Base-by-base conservation (phyloP, 2,113 vertebrate genomes). In the Siphamia tubifer region DNA sequence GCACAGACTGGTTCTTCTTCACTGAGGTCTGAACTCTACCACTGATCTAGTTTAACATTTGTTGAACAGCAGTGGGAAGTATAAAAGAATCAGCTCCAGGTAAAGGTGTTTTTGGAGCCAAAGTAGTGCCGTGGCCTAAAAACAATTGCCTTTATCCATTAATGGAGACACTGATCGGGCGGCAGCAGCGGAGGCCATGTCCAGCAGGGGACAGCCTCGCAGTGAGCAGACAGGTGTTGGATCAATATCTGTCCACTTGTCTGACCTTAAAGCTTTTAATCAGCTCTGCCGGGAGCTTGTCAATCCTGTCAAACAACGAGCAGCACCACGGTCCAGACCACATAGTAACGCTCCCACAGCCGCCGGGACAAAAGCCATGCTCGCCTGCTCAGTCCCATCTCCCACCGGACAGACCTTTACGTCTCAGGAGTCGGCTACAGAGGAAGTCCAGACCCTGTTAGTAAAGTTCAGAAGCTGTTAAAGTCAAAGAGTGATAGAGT, bases 211-310 rank as follows among this genome's bases (percentile, higher is more conserved):
- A 68, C 74, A 39, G 67, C 60, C 77, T 83, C 82, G 49, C 66
- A 55, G 79, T 27, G 74, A 55, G 76, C 36, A 83, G 88, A 87
- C 85, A 92, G 89, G 91, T 93, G 86, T 84, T 81, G 68, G 89
- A 78, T 89, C 84, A 70, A 91, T 91, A 88, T 83, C 84, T 83
- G 87, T 87, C 87, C 85, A 90, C 87, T 91, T 90, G 78, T 77
- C 69, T 88, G 87, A 87, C 92, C 89, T 90, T 89, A 90, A 90
- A 90, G 89, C 89, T 90, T 90, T 89, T 92, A 91, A 90, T 93
- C 91, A 92, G 89, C 86, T 92, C 87, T 87, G 83, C 86, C 70
- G 86, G 74, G 84, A 92, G 83, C 86, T 90, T 84, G 88, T 91
- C 89, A 89, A 87, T 90, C 89, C 78, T 87, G 87, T 91, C 90